These are phyloP conservation scores for Xylota segnis DNA, from an alignment of 2,888 invertebrate genomes.

Conservation along the genomic window DNA sequence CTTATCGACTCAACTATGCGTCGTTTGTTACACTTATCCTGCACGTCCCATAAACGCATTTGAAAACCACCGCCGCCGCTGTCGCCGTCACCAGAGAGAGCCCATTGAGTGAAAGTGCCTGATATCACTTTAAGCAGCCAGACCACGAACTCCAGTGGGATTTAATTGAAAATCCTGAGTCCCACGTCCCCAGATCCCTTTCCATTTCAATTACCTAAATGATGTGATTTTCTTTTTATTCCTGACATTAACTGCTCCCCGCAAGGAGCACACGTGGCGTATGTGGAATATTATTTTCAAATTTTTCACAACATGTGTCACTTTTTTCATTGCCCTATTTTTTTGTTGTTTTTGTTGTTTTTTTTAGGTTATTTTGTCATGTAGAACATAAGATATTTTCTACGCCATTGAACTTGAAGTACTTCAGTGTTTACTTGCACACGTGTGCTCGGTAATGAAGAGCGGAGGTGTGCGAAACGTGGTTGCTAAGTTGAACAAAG, in stretches of 20 bases:
- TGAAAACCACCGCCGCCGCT: not conserved
- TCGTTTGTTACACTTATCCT: conserved; percentile 13
- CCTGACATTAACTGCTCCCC: not conserved
- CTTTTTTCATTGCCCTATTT: not conserved
- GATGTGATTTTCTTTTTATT: conserved; percentile 29
- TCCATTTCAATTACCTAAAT: conserved; percentile 27
- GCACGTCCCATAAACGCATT: conserved; percentile 21
- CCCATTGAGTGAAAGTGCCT: not conserved
- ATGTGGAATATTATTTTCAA: conserved; percentile 65
- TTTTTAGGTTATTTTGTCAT: conserved; percentile 19
- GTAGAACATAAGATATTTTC: conserved; percentile 47
- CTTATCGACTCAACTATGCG: conserved; percentile 31
- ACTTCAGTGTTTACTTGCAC: conserved; percentile 21
- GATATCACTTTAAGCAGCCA: conserved; percentile 37
- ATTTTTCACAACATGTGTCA: conserved; percentile 56
- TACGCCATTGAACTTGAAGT: conserved; percentile 55
- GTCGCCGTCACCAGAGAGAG: not conserved
- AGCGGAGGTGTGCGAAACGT: not conserved
- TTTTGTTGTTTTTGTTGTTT: not conserved
- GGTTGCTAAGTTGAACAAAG: not conserved
- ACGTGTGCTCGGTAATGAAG: not conserved
- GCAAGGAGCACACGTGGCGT: conserved; percentile 28
- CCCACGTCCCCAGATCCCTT: not conserved
- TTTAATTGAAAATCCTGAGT: conserved; percentile 41
- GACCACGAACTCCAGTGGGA: conserved; percentile 15